Evolutionary conservation across 2,888 invertebrate species (phyloP), one percentile per base, ranked within the genome.

Genomic region (Eutolmus rufibarbis): DNA sequence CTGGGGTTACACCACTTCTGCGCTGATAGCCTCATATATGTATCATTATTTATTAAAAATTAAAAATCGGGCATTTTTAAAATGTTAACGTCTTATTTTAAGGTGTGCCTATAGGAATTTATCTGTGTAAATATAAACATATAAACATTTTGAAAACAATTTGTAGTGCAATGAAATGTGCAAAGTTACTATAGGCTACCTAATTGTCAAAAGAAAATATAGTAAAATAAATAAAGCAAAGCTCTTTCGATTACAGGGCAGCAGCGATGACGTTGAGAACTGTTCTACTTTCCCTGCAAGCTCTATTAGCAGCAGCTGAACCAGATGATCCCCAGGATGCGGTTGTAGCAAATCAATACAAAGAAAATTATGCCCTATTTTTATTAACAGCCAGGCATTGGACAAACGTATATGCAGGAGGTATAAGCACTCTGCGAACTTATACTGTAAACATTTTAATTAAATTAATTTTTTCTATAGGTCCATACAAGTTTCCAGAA

Each of bases 211-310:
- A 34, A 34, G 4, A 0, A 46, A 16, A 4, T 16, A 0, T 12
- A 16, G 1, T 51, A 51, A 5, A n/a, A 51, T 51, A n/a, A 51
- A 51, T 51, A n/a, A n/a, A 51, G 1, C 51, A 51, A n/a, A 19
- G n/a, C 16, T n/a, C 1, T 28, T 66, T 12, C 5, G 16, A 85
- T 77, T 86, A 51, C 19, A 96, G 97, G 99, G 99, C 99, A 89
- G 99, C 99, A 85, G 99, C 99, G 8, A 97, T 99, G 96, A 99
- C 99, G 0, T 93, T 99, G 89, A 95, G 99, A 89, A 99, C 99
- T 43, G 99, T 99, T 40, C 93, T 99, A 88, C 93, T 99, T 40
- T 99, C 99, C 1, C 94, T 99, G 89, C 99, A 99, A 95, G 99
- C 99, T 0, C 93, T 99, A 88, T 93, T 99, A 89, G 96, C 98